Percentiles rank a stretch among this genome's conserved stretches.
These are phyloP conservation scores for Spilosoma lubricipeda DNA, from an alignment of 2,888 invertebrate species.

Conservation along the genomic window DNA sequence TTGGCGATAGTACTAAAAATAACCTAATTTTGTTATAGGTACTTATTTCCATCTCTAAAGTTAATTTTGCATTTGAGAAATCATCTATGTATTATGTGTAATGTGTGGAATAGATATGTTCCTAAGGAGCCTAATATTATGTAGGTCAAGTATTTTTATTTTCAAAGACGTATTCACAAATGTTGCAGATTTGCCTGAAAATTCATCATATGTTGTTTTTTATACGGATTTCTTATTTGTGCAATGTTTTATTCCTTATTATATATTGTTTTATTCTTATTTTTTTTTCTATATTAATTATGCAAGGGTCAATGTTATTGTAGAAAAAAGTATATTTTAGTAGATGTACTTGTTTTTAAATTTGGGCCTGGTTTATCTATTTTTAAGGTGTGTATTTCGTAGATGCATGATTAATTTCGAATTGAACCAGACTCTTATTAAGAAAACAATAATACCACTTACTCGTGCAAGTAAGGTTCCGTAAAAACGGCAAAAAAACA, in stretches of 20 bases:
- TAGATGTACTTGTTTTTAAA: neutral
- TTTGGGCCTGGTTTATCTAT: neutral
- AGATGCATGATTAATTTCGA: too few species aligned
- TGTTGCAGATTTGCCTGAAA: neutral
- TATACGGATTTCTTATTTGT: neutral
- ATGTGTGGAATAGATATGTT: conserved; percentile 39
- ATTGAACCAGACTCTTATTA: too few species aligned
- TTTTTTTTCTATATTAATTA: neutral
- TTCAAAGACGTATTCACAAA: conserved; percentile 16
- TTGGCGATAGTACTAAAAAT: too few species aligned
- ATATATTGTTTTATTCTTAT: neutral
- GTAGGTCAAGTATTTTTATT: conserved; percentile 24
- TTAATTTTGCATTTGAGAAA: conserved; percentile 42
- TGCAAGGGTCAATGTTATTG: neutral
- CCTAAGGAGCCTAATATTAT: conserved; percentile 46
- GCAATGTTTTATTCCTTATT: neutral
- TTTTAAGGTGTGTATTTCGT: too few species aligned
- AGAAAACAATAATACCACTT: too few species aligned
- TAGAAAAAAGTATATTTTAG: neutral
- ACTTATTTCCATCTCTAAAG: conserved; percentile 21
- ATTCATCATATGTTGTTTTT: too few species aligned
- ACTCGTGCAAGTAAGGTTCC: too few species aligned
- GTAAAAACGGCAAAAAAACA: too few species aligned
- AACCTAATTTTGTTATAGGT: neutral
- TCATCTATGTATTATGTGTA: conserved; percentile 18